Evolutionary conservation across 2,888 invertebrate genomes (phyloP).

Genomic region (Eupithecia abbreviata): DNA sequence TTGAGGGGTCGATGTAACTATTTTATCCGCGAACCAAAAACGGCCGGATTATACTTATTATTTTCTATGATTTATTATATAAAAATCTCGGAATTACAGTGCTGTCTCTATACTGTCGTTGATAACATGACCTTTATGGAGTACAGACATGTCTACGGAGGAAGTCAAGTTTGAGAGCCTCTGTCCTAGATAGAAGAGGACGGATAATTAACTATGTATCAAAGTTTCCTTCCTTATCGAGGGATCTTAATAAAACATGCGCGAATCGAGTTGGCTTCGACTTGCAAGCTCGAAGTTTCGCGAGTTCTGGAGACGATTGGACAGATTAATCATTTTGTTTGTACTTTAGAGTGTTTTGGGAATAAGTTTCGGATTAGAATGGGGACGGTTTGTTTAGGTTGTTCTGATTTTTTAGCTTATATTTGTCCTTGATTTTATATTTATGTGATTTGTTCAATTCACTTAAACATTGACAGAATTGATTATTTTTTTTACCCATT

Average conservation of each 20-base stretch:
- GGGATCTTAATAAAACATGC: constrained; percentile 45
- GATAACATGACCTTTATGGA: background rate
- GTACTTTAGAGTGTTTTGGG: background rate
- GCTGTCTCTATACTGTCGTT: background rate
- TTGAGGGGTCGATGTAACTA: too few species aligned
- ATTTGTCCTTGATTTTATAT: background rate
- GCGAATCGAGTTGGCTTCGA: constrained; percentile 35
- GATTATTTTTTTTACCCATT: background rate
- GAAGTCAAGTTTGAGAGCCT: constrained; percentile 22
- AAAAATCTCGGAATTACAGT: background rate
- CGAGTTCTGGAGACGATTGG: constrained; percentile 25
- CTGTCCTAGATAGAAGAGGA: constrained; percentile 31
- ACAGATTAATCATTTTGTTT: constrained; percentile 43
- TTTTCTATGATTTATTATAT: too few species aligned
- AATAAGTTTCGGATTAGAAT: background rate
- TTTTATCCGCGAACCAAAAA: too few species aligned
- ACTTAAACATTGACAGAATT: background rate
- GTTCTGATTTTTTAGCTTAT: background rate
- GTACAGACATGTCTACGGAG: background rate
- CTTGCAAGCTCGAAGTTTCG: constrained; percentile 29
- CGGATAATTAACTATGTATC: constrained; percentile 50
- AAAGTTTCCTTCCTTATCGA: constrained; percentile 48
- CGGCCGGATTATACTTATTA: too few species aligned
- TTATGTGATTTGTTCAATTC: background rate
- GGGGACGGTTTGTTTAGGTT: background rate